Conservation (phyloP, 2,888 invertebrate species). For the Ichneumoninae sp. region DNA sequence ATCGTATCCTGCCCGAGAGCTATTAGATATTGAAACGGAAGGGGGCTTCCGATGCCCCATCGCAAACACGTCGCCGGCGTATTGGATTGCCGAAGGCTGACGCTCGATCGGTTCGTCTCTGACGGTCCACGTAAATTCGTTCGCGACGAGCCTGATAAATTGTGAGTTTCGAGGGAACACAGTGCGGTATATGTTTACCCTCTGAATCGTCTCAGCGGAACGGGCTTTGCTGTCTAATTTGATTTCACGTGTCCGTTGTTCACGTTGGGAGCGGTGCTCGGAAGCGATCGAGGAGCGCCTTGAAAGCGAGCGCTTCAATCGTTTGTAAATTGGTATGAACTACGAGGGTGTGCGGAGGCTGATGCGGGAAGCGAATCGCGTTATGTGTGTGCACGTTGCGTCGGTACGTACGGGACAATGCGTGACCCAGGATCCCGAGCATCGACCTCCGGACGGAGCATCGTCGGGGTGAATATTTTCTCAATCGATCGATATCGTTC, state of each 20-base stretch:
- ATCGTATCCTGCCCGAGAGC: background rate
- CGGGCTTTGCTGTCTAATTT: conserved; percentile 19
- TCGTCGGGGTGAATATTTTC: conserved; percentile 42
- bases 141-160: background rate
- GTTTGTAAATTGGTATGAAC: conserved; percentile 39
- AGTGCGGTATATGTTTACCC: background rate
- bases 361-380: conserved; percentile 4
- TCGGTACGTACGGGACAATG: background rate
- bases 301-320: conserved; percentile 14
- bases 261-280: background rate
- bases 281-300: conserved; percentile 24
- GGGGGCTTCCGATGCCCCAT: conserved; percentile 20
- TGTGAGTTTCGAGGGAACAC: background rate
- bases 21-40: conserved; percentile 44
- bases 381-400: conserved; percentile 9
- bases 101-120: conserved; percentile 18
- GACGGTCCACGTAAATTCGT: background rate
- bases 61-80: conserved; percentile 38
- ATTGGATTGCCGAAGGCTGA: conserved; percentile 6
- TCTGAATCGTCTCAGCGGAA: background rate
- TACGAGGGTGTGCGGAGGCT: background rate
- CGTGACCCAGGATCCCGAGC: background rate
- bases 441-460: conserved; percentile 10
- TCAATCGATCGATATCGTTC: conserved; percentile 30
- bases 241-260: conserved; percentile 19